These are phyloP conservation scores for Cyanoramphus novaezelandiae DNA, from an alignment of 2,113 vertebrate species.

Conservation along the genomic window DNA sequence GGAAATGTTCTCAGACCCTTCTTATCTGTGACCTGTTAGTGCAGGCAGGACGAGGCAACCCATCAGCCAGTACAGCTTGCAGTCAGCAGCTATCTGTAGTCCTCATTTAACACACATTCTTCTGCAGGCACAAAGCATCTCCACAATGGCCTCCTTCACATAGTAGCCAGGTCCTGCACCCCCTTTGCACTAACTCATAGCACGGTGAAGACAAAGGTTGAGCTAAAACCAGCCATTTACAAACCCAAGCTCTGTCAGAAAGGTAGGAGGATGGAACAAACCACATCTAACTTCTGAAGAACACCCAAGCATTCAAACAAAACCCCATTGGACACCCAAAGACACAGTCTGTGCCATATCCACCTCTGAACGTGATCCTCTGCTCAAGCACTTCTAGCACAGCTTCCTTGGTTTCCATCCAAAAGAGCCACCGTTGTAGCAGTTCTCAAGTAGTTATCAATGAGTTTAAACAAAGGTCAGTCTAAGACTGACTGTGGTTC, in stretches of 20 bases:
- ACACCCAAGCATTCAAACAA: not conserved
- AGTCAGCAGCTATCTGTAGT: not conserved
- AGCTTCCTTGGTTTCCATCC: fast-evolving
- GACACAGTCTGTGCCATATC: not conserved
- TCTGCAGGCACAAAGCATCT: not conserved
- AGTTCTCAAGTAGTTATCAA: not conserved
- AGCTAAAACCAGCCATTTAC: not conserved
- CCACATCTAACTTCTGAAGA: not conserved
- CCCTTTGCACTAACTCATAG: not conserved
- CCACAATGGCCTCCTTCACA: not conserved
- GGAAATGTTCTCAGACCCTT: not conserved
- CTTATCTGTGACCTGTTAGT: not conserved
- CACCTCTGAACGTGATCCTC: fast-evolving
- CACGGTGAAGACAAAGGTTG: fast-evolving
- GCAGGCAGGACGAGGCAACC: not conserved
- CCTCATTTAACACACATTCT: not conserved
- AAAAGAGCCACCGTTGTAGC: not conserved
- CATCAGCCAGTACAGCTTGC: not conserved
- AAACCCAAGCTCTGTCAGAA: not conserved
- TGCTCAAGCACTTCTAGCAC: not conserved
- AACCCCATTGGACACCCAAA: not conserved
- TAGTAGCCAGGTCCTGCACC: not conserved
- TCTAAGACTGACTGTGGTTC: fast-evolving
- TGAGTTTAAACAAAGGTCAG: not conserved
- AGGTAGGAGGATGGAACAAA: not conserved